A percentile compares a stretch with the other conserved stretches of the same genome.
These are phyloP conservation scores for Cladorhizidae sp. DNA, from an alignment of 37 sponge, comb jelly and placozoan genomes.

Conservation along the genomic window DNA sequence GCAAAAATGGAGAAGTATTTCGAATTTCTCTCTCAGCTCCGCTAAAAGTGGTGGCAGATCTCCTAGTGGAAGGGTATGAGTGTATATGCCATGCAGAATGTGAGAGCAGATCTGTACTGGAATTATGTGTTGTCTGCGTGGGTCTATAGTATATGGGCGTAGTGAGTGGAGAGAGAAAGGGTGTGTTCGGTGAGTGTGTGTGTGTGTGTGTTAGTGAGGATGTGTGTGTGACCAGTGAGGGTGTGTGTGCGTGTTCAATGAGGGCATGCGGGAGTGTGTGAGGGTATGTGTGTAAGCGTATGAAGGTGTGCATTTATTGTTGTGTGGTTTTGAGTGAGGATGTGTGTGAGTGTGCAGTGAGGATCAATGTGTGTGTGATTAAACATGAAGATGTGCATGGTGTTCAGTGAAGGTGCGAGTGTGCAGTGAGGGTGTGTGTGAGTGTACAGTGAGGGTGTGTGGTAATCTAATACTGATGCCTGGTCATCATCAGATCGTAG, in stretches of 20 bases:
- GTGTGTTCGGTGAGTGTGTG: no score
- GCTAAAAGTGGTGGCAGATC: constrained; percentile 57
- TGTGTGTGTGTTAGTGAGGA: not conserved
- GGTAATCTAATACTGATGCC: no score
- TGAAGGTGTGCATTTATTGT: no score
- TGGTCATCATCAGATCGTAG: constrained; percentile 47
- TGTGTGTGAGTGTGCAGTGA: not conserved
- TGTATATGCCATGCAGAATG: no score
- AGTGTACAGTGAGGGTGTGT: not conserved
- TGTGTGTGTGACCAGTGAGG: not conserved
- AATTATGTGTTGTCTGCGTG: not conserved
- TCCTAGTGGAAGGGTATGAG: constrained; percentile 65
- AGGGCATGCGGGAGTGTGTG: no score
- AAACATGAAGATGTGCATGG: no score
- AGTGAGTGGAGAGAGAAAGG: no score
- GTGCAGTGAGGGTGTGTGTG: not conserved
- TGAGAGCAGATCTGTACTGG: not conserved
- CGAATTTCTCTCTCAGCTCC: constrained; percentile 49
- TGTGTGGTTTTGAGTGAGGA: not conserved
- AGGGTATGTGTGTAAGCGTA: no score
- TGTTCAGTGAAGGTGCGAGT: not conserved
- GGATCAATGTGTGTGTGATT: no score
- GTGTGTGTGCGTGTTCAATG: no score
- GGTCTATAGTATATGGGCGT: not conserved
- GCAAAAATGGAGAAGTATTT: constrained; percentile 52